phyloP scores from a whole-genome alignment of 1,140 invertebrate genomes.

The Platorchestia sp. region DNA sequence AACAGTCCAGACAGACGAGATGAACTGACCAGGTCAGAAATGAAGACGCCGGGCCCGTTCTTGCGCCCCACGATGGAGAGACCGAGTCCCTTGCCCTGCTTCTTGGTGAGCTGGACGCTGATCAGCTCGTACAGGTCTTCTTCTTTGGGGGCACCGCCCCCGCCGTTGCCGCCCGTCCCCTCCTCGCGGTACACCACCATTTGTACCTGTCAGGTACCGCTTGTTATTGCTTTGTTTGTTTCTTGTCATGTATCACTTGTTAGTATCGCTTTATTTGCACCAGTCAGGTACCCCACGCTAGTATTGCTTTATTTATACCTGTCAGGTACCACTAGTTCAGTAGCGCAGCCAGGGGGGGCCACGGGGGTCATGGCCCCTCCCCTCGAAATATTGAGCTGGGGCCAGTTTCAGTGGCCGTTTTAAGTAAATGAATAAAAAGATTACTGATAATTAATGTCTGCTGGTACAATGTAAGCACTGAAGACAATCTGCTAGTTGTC shows the following conservation, averaged over 20 bases:
- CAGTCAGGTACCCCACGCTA: no score
- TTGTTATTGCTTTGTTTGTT: no score
- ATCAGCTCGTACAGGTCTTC: slow-evolving; percentile 84
- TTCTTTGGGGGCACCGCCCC: slow-evolving; percentile 72
- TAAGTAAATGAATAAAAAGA: no score
- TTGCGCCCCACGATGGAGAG: slow-evolving; percentile 90
- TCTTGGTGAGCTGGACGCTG: slow-evolving; percentile 92
- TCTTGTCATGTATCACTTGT: neutral
- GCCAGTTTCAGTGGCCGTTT: no score
- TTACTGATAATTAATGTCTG: no score
- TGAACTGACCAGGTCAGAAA: slow-evolving; percentile 90
- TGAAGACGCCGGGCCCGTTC: slow-evolving; percentile 89
- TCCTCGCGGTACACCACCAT: slow-evolving; percentile 93
- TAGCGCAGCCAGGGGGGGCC: no score
- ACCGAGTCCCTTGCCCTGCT: slow-evolving; percentile 92
- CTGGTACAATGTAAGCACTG: no score
- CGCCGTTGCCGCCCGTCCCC: slow-evolving; percentile 68
- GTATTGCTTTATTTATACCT: neutral
- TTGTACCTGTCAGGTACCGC: slow-evolving; percentile 80
- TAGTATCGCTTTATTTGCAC: neutral
- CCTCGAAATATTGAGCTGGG: no score
- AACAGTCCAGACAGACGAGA: no score
- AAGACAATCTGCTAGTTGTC: no score
- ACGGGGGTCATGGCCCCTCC: no score
- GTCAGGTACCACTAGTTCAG: no score